Evolutionary conservation across 2,888 invertebrate species (phyloP).

Genomic region (Rhabditoides inermis): DNA sequence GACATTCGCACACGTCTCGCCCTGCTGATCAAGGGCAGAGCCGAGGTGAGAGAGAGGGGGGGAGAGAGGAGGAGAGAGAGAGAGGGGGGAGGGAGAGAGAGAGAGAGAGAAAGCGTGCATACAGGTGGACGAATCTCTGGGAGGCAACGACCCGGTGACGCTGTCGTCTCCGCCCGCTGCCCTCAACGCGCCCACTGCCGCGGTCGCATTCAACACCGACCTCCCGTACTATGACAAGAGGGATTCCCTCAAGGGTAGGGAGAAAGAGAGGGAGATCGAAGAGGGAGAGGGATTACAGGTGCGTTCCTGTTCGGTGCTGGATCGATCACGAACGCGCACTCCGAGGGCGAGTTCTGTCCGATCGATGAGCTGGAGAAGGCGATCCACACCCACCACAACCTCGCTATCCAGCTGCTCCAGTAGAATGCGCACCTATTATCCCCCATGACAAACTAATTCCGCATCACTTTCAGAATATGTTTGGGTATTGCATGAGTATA

Average conservation of each 20-base stretch:
- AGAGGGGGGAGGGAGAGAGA: neutral
- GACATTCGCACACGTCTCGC: constrained; percentile 13
- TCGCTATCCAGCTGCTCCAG: too few relatives aligned
- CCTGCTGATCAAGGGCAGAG: constrained; percentile 18
- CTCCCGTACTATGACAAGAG: constrained; percentile 34
- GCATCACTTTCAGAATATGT: too few relatives aligned
- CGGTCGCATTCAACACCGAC: constrained; percentile 44
- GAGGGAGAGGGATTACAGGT: constrained; percentile 10
- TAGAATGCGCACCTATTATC: too few relatives aligned
- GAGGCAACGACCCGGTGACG: constrained; percentile 25
- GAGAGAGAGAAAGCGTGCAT: neutral
- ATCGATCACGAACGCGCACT: constrained; percentile 46
- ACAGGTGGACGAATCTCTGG: constrained; percentile 11
- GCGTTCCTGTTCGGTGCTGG: constrained; percentile 42
- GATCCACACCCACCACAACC: too few relatives aligned
- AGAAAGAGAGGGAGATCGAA: neutral
- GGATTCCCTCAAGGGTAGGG: constrained; percentile 31
- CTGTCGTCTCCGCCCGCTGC: constrained; percentile 20
- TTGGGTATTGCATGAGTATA: too few relatives aligned
- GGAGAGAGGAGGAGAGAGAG: neutral
- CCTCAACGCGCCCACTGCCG: constrained; percentile 4
- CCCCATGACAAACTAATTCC: too few relatives aligned
- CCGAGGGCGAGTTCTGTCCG: constrained; percentile 39
- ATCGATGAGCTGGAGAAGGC: constrained; percentile 26
- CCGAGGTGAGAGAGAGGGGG: neutral